A percentile compares a stretch with the other conserved stretches of the same genome.
phyloP scores from a whole-genome alignment of 2,888 invertebrate genomes.

The Tortrix viridana region DNA sequence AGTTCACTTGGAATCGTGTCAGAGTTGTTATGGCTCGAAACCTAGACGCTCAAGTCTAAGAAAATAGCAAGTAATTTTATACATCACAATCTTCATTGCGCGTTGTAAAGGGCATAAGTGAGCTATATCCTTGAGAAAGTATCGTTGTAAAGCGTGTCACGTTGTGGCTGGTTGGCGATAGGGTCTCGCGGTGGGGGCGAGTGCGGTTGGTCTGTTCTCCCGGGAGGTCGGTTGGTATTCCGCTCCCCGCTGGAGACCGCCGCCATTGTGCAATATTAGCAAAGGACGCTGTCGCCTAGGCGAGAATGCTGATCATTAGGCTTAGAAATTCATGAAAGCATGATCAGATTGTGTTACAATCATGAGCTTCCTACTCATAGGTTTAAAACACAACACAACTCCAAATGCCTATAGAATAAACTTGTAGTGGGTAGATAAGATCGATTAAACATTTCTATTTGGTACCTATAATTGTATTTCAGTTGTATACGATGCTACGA shows the following conservation, averaged over 20 bases:
- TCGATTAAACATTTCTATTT: no score
- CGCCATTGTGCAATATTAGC: conserved; percentile 43
- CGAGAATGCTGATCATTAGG: no score
- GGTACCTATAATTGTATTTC: no score
- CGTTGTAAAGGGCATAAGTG: not conserved
- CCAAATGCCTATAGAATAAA: no score
- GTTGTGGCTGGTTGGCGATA: conserved; percentile 25
- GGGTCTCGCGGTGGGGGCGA: conserved; percentile 34
- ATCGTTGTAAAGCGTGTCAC: not conserved
- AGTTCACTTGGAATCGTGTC: conserved; percentile 66
- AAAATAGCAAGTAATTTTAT: no score
- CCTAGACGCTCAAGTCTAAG: conserved; percentile 37
- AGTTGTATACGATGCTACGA: no score
- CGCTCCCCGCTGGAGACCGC: conserved; percentile 43
- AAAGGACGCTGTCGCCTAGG: conserved; percentile 7
- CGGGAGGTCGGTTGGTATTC: conserved; percentile 55
- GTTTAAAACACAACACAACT: no score
- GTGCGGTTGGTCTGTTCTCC: conserved; percentile 52
- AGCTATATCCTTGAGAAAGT: not conserved
- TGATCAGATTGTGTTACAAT: no score
- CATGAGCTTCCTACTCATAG: no score
- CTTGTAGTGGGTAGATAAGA: no score
- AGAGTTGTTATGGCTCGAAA: conserved; percentile 60
- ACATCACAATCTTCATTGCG: conserved; percentile 1
- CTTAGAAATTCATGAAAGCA: no score